A percentile compares a stretch with the other conserved stretches of the same genome.
These are phyloP conservation scores for Apodemus speciosus DNA, from an alignment of 2,113 vertebrate genomes.

Conservation along the genomic window DNA sequence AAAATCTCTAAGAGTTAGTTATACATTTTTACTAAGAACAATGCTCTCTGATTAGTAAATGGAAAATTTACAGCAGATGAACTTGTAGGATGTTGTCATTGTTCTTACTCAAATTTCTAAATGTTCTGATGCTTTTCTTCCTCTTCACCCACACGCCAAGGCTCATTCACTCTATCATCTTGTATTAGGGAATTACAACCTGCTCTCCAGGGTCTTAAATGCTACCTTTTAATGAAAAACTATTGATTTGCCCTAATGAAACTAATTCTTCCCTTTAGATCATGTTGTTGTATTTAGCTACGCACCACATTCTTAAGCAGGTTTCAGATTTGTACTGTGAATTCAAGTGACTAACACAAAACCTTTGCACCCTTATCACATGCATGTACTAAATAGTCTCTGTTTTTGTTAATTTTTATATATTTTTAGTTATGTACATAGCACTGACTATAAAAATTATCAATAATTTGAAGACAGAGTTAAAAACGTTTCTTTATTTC, in stretches of 20 bases:
- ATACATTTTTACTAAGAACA: not conserved
- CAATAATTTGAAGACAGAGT: not conserved
- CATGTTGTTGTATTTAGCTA: not conserved
- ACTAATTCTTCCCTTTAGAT: not conserved
- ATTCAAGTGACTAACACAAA: not conserved
- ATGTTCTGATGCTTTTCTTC: not conserved
- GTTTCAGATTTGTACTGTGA: not conserved
- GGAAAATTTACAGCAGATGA: not conserved
- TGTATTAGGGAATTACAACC: not conserved
- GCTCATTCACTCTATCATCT: not conserved
- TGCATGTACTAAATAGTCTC: accelerated
- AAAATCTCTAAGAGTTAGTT: not conserved
- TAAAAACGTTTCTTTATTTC: not conserved
- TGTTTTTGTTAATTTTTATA: not conserved
- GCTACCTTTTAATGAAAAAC: not conserved
- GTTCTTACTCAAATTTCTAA: not conserved
- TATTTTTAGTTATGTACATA: not conserved
- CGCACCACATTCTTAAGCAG: not conserved
- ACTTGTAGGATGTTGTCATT: not conserved
- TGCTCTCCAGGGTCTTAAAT: not conserved
- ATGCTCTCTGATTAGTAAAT: not conserved
- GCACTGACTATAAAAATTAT: not conserved
- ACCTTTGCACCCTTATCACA: not conserved
- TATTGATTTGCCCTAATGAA: not conserved
- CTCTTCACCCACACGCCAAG: not conserved